phyloP scores from a whole-genome alignment of 92 coral and sea anemone species.

The Paragorgia papillata region DNA sequence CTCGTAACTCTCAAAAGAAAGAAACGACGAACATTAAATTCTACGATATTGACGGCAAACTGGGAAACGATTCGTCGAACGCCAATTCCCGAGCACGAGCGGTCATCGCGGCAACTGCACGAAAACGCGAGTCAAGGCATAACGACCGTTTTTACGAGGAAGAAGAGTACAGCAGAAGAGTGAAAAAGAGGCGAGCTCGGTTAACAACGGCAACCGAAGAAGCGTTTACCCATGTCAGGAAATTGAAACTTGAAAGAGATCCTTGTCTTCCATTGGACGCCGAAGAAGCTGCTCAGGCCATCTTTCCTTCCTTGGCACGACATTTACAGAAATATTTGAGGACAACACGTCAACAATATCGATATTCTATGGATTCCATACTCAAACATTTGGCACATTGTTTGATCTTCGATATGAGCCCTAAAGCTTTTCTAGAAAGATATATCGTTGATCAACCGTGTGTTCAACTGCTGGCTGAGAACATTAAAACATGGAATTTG shows the following conservation, averaged over 20 bases:
- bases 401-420: slow-evolving; percentile 93
- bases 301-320: slow-evolving; percentile 98
- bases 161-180: slow-evolving; percentile 83
- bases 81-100: slow-evolving; percentile 92
- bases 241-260: slow-evolving; percentile 87
- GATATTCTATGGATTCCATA: slow-evolving; percentile 96
- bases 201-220: slow-evolving; percentile 82
- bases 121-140: slow-evolving; percentile 90
- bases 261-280: slow-evolving; percentile 98
- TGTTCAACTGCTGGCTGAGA: slow-evolving; percentile 68
- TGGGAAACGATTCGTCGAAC: slow-evolving; percentile 66
- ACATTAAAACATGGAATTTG: slow-evolving; percentile 82
- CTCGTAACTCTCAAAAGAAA: slow-evolving; percentile 70
- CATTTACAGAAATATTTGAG: slow-evolving; percentile 95
- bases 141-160: slow-evolving; percentile 98
- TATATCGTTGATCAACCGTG: slow-evolving; percentile 91
- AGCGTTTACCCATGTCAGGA: slow-evolving; percentile 92
- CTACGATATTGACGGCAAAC: slow-evolving; percentile 93
- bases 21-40: slow-evolving; percentile 91
- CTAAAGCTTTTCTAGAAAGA: slow-evolving; percentile 96
- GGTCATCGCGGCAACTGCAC: slow-evolving; percentile 87
- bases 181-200: slow-evolving; percentile 87
- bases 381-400: slow-evolving; percentile 97
- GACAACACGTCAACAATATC: slow-evolving; percentile 93
- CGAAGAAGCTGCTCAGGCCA: slow-evolving; percentile 96